Base-by-base conservation (phyloP, 2,888 invertebrate species). In the Alentia gelatinosa region DNA sequence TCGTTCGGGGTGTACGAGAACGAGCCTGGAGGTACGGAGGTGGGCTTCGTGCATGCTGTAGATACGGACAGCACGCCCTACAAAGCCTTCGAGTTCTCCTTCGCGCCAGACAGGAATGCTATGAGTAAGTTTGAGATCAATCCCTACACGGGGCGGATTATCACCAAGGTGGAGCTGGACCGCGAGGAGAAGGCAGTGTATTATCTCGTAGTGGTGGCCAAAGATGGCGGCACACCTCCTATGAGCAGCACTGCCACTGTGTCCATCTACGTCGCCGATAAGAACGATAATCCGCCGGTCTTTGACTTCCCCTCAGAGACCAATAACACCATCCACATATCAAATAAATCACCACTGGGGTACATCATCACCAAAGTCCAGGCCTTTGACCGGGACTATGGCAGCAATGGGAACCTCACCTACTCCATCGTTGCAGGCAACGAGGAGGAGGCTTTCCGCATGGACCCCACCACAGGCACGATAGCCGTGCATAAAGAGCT, bases 111-210 rank as follows among this genome's bases (percentile, higher is more conserved):
- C 23, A 9, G 89, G 30, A 12, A 7, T 39, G 86, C 90, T n/a
- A 35, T 86, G 93, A 98, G 98, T 94, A 97, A 98, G 97, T 98
- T 99, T 95, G 97, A 97, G 4, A 98, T 99, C 90, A 98, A 99
- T 95, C 96, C 98, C 0, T 97, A 97, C 90, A 97, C 98, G 0
- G 99, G 99, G 0, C 97, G 98, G 19, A 97, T 99, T 0, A 98
- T 97, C 1, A 99, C 99, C 0, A 97, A 98, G 63, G 97, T 98
- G 0, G 97, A 97, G 89, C 91, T 93, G 79, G 92, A 93, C 89
- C 90, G 93, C 33, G 93, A 93, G 74, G 88, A 89, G 30, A 63
- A 88, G 47, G 26, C 92, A 12, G 92, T 91, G 26, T 93, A 92
- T 63, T 91, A 93, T 39, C 90, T 93, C 19, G 79, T 92, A n/a